Conservation (phyloP, 2,797 vertebrate genomes). For the Enteromius paludinosus region DNA sequence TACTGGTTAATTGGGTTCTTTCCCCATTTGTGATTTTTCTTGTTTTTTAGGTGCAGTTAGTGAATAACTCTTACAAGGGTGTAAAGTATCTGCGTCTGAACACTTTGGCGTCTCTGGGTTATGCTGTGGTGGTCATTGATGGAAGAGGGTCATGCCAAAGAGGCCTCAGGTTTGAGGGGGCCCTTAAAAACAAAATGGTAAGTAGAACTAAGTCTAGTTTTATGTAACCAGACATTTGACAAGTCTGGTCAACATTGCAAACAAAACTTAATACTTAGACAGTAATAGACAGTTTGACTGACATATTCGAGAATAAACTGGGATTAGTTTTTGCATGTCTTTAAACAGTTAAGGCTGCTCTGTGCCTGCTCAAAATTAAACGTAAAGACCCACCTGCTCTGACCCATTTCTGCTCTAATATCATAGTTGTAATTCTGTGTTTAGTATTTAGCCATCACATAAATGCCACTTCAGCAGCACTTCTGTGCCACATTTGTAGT, state of each 20-base stretch:
- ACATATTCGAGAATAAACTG: not conserved
- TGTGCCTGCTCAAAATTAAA: not conserved
- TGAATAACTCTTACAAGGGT: conserved; percentile 98
- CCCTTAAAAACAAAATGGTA: conserved; percentile 98
- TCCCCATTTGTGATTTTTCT: not conserved
- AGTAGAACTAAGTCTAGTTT: conserved; percentile 16
- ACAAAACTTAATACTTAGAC: not conserved
- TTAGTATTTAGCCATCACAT: not conserved
- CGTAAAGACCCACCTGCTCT: not conserved
- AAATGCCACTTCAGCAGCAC: not conserved
- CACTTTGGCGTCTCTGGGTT: conserved; percentile 93
- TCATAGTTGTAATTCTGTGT: not conserved
- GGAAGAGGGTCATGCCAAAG: conserved; percentile 95
- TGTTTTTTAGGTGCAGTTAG: conserved; percentile 88
- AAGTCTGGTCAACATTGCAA: not conserved
- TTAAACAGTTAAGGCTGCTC: not conserved
- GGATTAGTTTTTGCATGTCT: not conserved
- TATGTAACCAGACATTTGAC: not conserved
- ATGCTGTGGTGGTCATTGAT: conserved; percentile 94
- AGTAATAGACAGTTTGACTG: not conserved
- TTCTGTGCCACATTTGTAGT: not conserved
- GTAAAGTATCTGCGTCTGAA: conserved; percentile 96
- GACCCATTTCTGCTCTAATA: not conserved
- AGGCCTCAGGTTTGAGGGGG: conserved; percentile 94
- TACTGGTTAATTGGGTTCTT: not conserved